phyloP scores from a whole-genome alignment of 2,113 vertebrate genomes.

The Cynocephalus volans region DNA sequence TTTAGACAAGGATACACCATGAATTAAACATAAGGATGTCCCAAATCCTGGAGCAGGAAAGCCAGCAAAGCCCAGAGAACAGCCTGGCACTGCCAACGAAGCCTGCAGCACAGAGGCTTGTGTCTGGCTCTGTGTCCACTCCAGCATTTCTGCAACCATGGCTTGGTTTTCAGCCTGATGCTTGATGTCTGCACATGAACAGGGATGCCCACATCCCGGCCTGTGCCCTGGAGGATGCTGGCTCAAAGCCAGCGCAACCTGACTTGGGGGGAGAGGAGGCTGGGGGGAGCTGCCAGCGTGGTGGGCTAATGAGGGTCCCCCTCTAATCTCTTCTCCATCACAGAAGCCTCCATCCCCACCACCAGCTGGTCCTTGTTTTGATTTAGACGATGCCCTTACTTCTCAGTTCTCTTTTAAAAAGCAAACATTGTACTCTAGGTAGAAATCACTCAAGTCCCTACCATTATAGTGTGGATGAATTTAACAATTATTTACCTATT shows the following conservation, averaged over 20 bases:
- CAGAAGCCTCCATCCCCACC: neutral
- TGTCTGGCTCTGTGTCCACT: neutral
- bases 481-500: neutral
- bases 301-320: neutral
- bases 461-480: neutral
- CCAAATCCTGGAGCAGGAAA: neutral
- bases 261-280: neutral
- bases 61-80: neutral
- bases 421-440: neutral
- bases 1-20: neutral
- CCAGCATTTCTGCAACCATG: neutral
- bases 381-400: neutral
- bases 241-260: neutral
- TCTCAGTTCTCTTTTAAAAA: neutral
- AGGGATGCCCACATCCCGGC: neutral
- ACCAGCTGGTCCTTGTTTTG: neutral
- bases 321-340: neutral
- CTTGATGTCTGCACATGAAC: neutral
- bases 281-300: neutral
- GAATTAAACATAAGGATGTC: neutral
- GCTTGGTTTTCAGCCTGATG: neutral
- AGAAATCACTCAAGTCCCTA: neutral
- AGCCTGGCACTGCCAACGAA: rapidly evolving
- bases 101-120: neutral
- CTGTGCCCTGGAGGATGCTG: neutral